phyloP scores from a whole-genome alignment of 2,888 invertebrate genomes.

The Mongoloraphidia duomilia region DNA sequence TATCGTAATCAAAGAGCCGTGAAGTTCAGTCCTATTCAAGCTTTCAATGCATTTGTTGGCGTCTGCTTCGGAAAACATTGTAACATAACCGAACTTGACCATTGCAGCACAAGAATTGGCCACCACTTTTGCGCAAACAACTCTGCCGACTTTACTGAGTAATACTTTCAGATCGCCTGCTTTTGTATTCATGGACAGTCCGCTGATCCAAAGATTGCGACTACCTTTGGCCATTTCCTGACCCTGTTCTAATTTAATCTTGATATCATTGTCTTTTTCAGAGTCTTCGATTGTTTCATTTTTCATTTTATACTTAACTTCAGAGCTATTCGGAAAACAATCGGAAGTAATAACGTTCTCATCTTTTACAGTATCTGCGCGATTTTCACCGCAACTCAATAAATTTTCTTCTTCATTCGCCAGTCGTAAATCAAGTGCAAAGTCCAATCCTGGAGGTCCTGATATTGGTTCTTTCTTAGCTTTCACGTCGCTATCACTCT shows the following conservation, averaged over 20 bases:
- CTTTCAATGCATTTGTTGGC: neutral
- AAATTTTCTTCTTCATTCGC: too few species aligned
- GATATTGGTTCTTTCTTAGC: too few species aligned
- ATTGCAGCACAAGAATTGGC: neutral
- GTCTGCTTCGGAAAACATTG: conserved; percentile 1
- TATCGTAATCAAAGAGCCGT: neutral
- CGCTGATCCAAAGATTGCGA: conserved; percentile 2
- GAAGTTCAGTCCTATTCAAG: neutral
- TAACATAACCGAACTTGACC: conserved; percentile 1
- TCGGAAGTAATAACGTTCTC: too few species aligned
- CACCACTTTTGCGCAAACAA: conserved; percentile 4
- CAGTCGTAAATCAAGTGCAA: too few species aligned
- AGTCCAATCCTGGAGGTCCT: too few species aligned
- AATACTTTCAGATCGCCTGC: conserved; percentile 2
- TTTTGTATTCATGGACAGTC: neutral
- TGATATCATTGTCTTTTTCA: neutral
- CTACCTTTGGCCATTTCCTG: neutral
- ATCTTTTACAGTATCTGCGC: too few species aligned
- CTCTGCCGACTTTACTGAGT: neutral
- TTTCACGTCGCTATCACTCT: too few species aligned
- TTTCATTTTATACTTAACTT: neutral
- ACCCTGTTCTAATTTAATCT: neutral
- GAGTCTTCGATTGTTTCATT: conserved; percentile 7
- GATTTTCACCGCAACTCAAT: too few species aligned
- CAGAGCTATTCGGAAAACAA: too few species aligned